phyloP scores from a whole-genome alignment of 2,797 vertebrate species.

The Notolepis coatsorum region DNA sequence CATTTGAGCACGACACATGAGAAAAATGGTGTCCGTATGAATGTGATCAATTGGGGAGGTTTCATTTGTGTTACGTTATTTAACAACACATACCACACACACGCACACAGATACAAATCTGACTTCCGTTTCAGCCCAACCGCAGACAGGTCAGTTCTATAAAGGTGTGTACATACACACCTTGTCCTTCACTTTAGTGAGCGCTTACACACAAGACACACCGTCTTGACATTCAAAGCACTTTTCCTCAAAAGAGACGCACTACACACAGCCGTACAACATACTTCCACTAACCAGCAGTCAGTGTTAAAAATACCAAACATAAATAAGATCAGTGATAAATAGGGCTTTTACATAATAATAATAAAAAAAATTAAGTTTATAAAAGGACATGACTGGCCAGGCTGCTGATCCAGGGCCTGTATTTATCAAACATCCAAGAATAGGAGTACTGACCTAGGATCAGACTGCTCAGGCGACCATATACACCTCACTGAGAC shows the following conservation, averaged over 20 bases:
- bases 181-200: slow-evolving; percentile 13
- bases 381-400: slow-evolving; percentile 27
- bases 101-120: slow-evolving; percentile 18
- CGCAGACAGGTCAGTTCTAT: background rate
- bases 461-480: too few relatives aligned
- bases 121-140: background rate
- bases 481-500: too few relatives aligned
- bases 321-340: slow-evolving; percentile 69
- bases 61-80: background rate
- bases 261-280: too few relatives aligned
- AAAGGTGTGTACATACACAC: slow-evolving; percentile 29
- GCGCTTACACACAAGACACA: background rate
- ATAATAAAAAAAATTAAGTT: slow-evolving; percentile 18
- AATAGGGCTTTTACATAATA: slow-evolving; percentile 46
- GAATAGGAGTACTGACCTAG: too few relatives aligned
- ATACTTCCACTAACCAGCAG: slow-evolving; percentile 29
- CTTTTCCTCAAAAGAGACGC: slow-evolving; percentile 15
- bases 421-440: too few relatives aligned
- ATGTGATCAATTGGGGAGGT: slow-evolving; percentile 6
- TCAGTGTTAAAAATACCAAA: slow-evolving; percentile 39
- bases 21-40: too few relatives aligned
- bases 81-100: slow-evolving; percentile 7
- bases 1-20: too few relatives aligned
- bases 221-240: slow-evolving; percentile 1
- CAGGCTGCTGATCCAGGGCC: slow-evolving; percentile 1